Conservation (phyloP, 2,797 vertebrate genomes). For the Siniperca obscura region DNA sequence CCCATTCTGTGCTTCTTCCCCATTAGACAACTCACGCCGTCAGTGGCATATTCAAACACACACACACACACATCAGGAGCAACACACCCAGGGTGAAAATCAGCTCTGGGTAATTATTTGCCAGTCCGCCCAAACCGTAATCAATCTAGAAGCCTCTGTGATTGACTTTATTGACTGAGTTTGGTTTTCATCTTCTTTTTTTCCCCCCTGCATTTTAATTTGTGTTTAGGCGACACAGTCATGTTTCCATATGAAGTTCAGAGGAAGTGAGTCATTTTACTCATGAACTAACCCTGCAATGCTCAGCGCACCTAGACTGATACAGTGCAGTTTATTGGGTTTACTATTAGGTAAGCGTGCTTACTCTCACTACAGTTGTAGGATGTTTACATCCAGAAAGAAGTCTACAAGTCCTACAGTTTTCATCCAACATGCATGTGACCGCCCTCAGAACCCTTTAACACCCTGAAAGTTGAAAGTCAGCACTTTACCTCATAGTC, state of each 20-base stretch:
- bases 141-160: neutral
- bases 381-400: neutral
- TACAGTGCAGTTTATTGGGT: neutral
- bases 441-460: neutral
- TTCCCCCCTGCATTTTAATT: neutral
- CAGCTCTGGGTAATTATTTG: neutral
- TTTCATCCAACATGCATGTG: neutral
- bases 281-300: conserved; percentile 1
- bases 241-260: neutral
- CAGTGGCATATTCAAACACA: neutral
- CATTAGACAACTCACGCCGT: neutral
- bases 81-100: neutral
- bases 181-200: neutral
- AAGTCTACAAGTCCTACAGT: too few relatives aligned
- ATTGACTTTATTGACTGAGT: neutral
- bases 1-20: neutral
- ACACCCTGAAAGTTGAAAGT: neutral
- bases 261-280: conserved; percentile 12
- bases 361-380: neutral
- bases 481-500: too few relatives aligned
- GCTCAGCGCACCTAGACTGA: neutral
- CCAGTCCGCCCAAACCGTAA: neutral
- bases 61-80: neutral
- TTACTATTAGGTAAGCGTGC: neutral
- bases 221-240: neutral